phyloP scores from a whole-genome alignment of 37 sponge, comb jelly and placozoan genomes.

The Ianthella basta region DNA sequence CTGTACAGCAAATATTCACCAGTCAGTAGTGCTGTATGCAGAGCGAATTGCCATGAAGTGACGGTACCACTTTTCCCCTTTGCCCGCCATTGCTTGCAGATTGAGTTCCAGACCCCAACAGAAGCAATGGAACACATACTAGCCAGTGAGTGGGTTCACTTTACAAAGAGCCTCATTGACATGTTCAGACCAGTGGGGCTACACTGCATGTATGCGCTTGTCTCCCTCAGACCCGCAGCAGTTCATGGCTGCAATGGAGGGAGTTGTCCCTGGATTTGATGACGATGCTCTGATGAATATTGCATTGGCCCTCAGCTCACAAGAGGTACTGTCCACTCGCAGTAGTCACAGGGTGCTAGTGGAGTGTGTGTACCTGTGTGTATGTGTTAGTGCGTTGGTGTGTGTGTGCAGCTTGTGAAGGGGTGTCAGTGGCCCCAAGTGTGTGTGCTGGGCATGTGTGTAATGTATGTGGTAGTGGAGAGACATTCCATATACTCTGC shows the following conservation, averaged over 20 bases:
- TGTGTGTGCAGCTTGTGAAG: background rate
- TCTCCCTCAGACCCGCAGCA: conserved; percentile 59
- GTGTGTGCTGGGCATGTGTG: background rate
- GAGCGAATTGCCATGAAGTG: too few species aligned
- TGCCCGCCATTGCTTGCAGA: conserved; percentile 2
- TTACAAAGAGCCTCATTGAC: background rate
- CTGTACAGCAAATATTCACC: too few species aligned
- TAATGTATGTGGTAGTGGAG: background rate
- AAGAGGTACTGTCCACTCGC: conserved; percentile 34
- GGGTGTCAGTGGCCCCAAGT: too few species aligned
- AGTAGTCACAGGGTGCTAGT: too few species aligned
- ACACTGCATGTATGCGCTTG: background rate
- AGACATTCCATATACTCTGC: background rate
- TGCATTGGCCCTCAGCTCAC: conserved; percentile 82
- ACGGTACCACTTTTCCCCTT: background rate
- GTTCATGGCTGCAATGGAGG: conserved; percentile 63
- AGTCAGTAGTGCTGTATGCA: too few species aligned
- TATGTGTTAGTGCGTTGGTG: background rate
- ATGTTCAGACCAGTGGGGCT: background rate
- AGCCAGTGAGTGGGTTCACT: conserved; percentile 36
- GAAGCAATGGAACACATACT: conserved; percentile 51
- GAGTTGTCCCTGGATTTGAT: conserved; percentile 48
- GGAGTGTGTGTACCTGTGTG: background rate
- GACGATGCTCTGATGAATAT: conserved; percentile 94
- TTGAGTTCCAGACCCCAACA: conserved; percentile 43